These are phyloP conservation scores for Ectropis crepuscularia DNA, from an alignment of 2,888 invertebrate species.

Conservation along the genomic window DNA sequence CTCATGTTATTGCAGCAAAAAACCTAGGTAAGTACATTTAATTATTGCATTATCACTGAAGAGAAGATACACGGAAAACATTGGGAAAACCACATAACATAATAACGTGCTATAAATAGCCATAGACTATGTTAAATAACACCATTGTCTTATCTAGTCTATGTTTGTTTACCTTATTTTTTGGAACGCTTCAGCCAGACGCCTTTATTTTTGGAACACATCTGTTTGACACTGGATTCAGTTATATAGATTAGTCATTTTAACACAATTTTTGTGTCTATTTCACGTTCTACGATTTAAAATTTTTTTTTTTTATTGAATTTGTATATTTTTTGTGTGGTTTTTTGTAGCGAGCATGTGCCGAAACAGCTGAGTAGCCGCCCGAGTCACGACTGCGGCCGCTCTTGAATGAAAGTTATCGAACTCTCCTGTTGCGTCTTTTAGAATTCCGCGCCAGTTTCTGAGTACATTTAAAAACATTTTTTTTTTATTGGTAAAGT, in stretches of 20 bases:
- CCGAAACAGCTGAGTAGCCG: slow-evolving; percentile 20
- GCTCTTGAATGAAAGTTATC: slow-evolving; percentile 31
- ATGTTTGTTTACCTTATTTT: slow-evolving; percentile 36
- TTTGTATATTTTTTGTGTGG: not conserved
- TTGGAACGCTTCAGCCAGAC: slow-evolving; percentile 18
- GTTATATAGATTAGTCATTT: too few species aligned
- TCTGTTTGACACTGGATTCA: slow-evolving; percentile 8
- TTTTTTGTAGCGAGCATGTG: not conserved
- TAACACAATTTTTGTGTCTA: too few species aligned
- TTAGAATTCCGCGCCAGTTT: slow-evolving; percentile 23
- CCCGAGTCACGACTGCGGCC: slow-evolving; percentile 25
- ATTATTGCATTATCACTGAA: slow-evolving; percentile 3
- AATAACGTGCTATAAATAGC: slow-evolving; percentile 16
- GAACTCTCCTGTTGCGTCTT: slow-evolving; percentile 33
- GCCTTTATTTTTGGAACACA: slow-evolving; percentile 25
- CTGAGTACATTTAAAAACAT: too few species aligned
- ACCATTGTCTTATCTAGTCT: slow-evolving; percentile 10
- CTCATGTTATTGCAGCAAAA: slow-evolving; percentile 1
- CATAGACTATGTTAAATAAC: slow-evolving; percentile 25
- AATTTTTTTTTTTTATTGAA: not conserved
- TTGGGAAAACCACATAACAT: slow-evolving; percentile 34
- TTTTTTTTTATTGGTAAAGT: too few species aligned
- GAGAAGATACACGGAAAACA: slow-evolving; percentile 32
- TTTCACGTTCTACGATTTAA: too few species aligned
- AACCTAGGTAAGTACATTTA: not conserved